Evolutionary conservation across 2,113 vertebrate genomes (phyloP).

Genomic region (Varanus komodoensis): DNA sequence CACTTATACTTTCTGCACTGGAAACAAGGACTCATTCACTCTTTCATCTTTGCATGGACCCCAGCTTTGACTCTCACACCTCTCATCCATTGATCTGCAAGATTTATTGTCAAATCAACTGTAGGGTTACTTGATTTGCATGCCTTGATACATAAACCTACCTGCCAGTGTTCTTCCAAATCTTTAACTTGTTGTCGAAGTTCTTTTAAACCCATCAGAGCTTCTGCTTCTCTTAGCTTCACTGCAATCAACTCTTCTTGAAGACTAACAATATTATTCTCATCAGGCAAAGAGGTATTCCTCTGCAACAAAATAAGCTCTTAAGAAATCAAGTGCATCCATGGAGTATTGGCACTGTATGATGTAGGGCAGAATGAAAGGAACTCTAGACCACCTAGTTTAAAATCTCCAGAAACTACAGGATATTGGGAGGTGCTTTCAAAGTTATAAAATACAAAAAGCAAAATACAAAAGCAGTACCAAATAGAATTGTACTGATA

Average conservation of each 20-base stretch:
- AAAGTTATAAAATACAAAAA: neutral
- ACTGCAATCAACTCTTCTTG: slow-evolving; percentile 96
- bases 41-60: neutral
- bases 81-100: neutral
- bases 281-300: slow-evolving; percentile 93
- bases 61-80: neutral
- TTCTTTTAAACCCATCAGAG: slow-evolving; percentile 92
- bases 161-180: slow-evolving; percentile 99
- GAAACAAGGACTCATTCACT: neutral
- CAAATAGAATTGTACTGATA: neutral
- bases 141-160: slow-evolving; percentile 56
- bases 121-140: neutral
- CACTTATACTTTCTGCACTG: neutral
- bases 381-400: neutral
- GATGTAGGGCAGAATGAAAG: neutral
- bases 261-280: slow-evolving; percentile 94
- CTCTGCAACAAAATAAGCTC: slow-evolving; percentile 80
- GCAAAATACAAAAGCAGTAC: too few relatives aligned
- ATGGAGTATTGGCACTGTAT: neutral
- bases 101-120: neutral
- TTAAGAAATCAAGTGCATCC: slow-evolving; percentile 42
- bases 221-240: slow-evolving; percentile 95
- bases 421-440: neutral
- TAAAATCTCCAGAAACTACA: neutral
- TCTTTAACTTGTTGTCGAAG: slow-evolving; percentile 91